Evolutionary conservation across 1,140 invertebrate genomes (phyloP).

Genomic region (Calycopis cecrops): DNA sequence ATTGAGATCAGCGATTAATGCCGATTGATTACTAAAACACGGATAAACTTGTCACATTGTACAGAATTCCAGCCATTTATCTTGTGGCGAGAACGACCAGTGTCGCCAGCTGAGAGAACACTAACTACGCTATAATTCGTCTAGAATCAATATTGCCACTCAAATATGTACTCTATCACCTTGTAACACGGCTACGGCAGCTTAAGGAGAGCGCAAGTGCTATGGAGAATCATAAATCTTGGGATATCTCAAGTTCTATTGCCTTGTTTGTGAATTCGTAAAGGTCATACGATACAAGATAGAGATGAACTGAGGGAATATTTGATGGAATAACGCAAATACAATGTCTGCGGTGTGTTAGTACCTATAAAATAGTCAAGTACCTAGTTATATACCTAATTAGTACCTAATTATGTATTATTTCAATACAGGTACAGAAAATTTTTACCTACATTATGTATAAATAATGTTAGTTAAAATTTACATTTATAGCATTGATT

Average conservation of each 20-base stretch:
- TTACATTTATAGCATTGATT: too few species aligned
- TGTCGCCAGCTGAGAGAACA: slow-evolving; percentile 46
- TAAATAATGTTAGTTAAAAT: too few species aligned
- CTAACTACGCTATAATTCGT: slow-evolving; percentile 27
- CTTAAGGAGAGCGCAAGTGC: slow-evolving; percentile 15
- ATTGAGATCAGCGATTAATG: slow-evolving; percentile 11
- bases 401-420: too few species aligned
- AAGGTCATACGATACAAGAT: slow-evolving; percentile 26
- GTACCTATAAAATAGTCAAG: too few species aligned
- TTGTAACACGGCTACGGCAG: slow-evolving; percentile 18
- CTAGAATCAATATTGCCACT: slow-evolving; percentile 12
- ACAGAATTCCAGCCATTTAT: slow-evolving; percentile 49
- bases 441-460: too few species aligned
- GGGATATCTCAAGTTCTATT: slow-evolving; percentile 36
- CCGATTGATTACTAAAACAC: slow-evolving; percentile 26
- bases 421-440: too few species aligned
- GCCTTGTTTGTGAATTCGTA: slow-evolving; percentile 35
- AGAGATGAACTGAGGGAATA: slow-evolving; percentile 14
- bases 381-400: too few species aligned
- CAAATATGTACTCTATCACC: slow-evolving; percentile 24
- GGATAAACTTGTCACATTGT: slow-evolving; percentile 53
- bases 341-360: neutral
- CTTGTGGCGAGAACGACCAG: slow-evolving; percentile 55
- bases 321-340: neutral
- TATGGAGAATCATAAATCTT: slow-evolving; percentile 31